Conservation (phyloP, 2,797 vertebrate genomes). For the Sebastes melanostomus region DNA sequence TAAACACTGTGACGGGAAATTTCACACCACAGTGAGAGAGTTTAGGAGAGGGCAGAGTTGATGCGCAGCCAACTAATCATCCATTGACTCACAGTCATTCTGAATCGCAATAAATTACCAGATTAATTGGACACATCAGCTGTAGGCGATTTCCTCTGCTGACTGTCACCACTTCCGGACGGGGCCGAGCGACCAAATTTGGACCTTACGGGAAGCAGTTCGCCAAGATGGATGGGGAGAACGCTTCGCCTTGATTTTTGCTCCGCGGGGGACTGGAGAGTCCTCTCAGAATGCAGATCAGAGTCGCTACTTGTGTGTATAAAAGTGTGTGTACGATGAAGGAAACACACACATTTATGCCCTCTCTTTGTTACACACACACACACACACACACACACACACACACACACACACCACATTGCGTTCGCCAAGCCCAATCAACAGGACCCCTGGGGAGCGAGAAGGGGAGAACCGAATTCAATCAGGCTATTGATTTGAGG, state of each 20-base stretch:
- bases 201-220: background rate
- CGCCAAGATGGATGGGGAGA: background rate
- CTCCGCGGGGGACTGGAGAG: conserved; percentile 3
- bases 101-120: background rate
- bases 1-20: background rate
- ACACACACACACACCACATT: background rate
- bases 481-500: conserved; percentile 56
- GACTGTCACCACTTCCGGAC: background rate
- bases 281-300: conserved; percentile 37
- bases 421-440: conserved; percentile 48
- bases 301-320: background rate
- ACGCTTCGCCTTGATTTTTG: conserved; percentile 22
- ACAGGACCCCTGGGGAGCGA: conserved; percentile 16
- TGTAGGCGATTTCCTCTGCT: background rate
- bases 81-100: background rate
- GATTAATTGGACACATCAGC: conserved; percentile 10
- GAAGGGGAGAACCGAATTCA: conserved; percentile 47
- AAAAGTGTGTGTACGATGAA: conserved; percentile 6
- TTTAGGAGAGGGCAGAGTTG: background rate
- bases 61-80: background rate
- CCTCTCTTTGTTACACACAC: background rate
- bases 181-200: background rate
- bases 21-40: background rate
- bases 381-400: background rate
- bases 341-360: conserved; percentile 17